These are phyloP conservation scores for Amphipoea oculea DNA, from an alignment of 2,888 invertebrate genomes.

Conservation along the genomic window DNA sequence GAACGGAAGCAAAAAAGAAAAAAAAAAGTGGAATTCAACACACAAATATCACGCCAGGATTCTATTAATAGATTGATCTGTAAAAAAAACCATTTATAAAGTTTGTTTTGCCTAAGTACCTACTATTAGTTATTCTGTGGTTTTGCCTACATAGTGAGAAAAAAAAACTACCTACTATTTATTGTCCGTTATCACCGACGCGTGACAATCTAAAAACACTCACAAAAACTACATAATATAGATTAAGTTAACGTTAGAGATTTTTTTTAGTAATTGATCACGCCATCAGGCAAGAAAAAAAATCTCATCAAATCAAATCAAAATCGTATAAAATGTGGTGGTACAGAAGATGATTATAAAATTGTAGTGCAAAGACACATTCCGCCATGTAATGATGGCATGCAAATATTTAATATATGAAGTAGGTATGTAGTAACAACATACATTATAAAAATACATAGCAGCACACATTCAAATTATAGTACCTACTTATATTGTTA, in stretches of 20 bases:
- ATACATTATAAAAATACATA: no score
- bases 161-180: background rate
- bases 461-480: no score
- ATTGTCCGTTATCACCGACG: conserved; percentile 24
- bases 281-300: background rate
- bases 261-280: background rate
- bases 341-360: no score
- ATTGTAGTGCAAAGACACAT: no score
- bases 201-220: conserved; percentile 16
- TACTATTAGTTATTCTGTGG: no score
- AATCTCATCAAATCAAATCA: no score
- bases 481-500: no score
- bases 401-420: no score
- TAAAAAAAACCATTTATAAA: background rate
- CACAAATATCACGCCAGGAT: background rate
- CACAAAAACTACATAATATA: conserved; percentile 4
- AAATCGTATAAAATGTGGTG: no score
- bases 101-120: conserved; percentile 3
- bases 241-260: background rate
- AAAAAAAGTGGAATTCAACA: background rate
- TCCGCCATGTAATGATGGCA: no score
- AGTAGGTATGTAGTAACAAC: no score
- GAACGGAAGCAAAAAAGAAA: no score
- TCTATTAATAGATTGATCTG: background rate
- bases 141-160: background rate